Evolutionary conservation across 2,797 vertebrate genomes (phyloP).

Genomic region (Eremophila alpestris): DNA sequence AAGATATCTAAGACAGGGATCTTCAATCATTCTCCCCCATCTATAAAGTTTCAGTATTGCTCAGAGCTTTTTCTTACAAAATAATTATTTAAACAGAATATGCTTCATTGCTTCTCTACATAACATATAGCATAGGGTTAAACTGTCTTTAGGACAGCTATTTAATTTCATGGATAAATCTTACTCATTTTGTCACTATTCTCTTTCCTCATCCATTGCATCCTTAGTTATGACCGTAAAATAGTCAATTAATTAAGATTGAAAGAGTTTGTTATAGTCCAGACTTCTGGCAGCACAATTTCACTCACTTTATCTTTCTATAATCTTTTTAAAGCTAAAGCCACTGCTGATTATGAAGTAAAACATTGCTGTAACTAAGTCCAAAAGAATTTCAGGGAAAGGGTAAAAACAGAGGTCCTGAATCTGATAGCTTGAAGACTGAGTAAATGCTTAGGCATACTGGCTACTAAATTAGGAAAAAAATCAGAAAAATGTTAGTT

Average conservation of each 20-base stretch:
- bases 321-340: not conserved
- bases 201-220: not conserved
- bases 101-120: not conserved
- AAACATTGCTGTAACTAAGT: not conserved
- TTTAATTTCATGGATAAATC: not conserved
- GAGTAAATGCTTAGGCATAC: not conserved
- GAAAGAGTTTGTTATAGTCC: not conserved
- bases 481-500: not conserved
- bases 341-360: not conserved
- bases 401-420: not conserved
- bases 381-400: not conserved
- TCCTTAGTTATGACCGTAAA: not conserved
- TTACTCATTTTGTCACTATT: not conserved
- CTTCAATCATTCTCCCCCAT: not conserved
- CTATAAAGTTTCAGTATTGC: not conserved
- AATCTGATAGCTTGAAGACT: not conserved
- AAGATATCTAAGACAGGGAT: not conserved
- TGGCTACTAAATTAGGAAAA: not conserved
- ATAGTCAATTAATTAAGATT: not conserved
- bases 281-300: not conserved
- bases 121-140: not conserved
- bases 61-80: not conserved
- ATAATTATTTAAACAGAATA: not conserved
- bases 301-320: not conserved
- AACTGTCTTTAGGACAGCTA: not conserved